Conservation (phyloP, 2,797 vertebrate genomes). For the Pristis pectinata region DNA sequence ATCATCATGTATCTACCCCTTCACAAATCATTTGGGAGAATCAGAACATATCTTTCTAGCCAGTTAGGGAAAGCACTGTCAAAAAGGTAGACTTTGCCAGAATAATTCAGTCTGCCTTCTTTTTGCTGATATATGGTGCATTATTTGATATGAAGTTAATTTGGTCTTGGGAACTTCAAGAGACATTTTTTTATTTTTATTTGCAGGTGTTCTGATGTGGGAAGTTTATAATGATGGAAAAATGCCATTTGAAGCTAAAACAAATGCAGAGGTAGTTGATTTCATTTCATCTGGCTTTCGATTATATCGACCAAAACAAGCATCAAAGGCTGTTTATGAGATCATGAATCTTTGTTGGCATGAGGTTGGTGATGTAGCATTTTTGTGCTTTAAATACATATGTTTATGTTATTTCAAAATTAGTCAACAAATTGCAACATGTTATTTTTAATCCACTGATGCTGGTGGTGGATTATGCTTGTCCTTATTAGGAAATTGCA, state of each 20-base stretch:
- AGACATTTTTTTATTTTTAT: slow-evolving; percentile 29
- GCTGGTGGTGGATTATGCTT: background rate
- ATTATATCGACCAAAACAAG: slow-evolving; percentile 72
- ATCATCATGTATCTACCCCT: background rate
- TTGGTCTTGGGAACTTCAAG: background rate
- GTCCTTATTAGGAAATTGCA: background rate
- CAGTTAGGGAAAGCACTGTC: background rate
- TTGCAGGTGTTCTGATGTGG: slow-evolving; percentile 88
- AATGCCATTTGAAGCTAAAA: slow-evolving; percentile 82
- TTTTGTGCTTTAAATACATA: background rate
- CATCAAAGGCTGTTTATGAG: slow-evolving; percentile 66
- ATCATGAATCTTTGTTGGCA: slow-evolving; percentile 83
- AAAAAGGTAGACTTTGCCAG: background rate
- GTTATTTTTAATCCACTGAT: background rate
- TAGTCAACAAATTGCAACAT: background rate
- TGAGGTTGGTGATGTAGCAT: slow-evolving; percentile 54
- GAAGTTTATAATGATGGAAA: slow-evolving; percentile 86
- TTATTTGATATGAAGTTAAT: background rate
- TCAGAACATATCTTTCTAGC: background rate
- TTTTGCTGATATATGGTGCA: background rate
- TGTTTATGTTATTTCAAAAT: background rate
- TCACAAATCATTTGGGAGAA: background rate
- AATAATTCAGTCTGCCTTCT: background rate
- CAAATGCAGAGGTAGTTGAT: slow-evolving; percentile 83
- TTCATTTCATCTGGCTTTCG: slow-evolving; percentile 77